Evolutionary conservation across 2,888 invertebrate species (phyloP).

Genomic region (Agrenia bidenticulata): DNA sequence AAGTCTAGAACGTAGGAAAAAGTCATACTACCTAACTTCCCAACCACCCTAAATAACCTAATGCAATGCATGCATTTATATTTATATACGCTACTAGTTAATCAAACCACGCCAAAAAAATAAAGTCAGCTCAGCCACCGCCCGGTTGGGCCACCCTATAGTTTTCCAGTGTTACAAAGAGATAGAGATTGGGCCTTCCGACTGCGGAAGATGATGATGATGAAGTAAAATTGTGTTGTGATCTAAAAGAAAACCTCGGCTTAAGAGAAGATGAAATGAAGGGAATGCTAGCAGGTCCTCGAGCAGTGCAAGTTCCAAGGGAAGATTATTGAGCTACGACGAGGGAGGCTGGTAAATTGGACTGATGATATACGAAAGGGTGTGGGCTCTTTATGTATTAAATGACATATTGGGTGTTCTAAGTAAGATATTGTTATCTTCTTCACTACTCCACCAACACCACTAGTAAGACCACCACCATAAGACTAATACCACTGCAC

Average conservation of each 20-base stretch:
- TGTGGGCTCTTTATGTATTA: conserved; percentile 22
- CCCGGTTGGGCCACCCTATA: conserved; percentile 1
- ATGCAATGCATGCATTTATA: too few species aligned
- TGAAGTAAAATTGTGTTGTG: conserved; percentile 7
- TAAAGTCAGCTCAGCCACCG: not conserved
- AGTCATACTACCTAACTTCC: too few species aligned
- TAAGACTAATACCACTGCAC: not conserved
- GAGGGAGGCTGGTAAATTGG: conserved; percentile 18
- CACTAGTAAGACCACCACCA: not conserved
- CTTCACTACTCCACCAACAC: conserved; percentile 15
- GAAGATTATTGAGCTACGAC: not conserved
- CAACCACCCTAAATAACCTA: too few species aligned
- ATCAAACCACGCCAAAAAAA: conserved; percentile 3
- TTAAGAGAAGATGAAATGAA: not conserved
- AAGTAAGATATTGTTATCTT: conserved; percentile 37
- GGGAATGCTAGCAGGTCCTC: not conserved
- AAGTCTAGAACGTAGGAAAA: too few species aligned
- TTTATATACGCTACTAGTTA: too few species aligned
- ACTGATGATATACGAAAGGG: conserved; percentile 6
- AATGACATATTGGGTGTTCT: conserved; percentile 41
- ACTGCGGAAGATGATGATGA: not conserved
- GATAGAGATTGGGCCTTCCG: too few species aligned
- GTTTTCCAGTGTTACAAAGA: too few species aligned
- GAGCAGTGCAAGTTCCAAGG: not conserved
- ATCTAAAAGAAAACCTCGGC: conserved; percentile 1